A percentile compares a stretch with the other conserved stretches of the same genome.
These are phyloP conservation scores for Riptortus pedestris DNA, from an alignment of 1,140 invertebrate species.

Conservation along the genomic window DNA sequence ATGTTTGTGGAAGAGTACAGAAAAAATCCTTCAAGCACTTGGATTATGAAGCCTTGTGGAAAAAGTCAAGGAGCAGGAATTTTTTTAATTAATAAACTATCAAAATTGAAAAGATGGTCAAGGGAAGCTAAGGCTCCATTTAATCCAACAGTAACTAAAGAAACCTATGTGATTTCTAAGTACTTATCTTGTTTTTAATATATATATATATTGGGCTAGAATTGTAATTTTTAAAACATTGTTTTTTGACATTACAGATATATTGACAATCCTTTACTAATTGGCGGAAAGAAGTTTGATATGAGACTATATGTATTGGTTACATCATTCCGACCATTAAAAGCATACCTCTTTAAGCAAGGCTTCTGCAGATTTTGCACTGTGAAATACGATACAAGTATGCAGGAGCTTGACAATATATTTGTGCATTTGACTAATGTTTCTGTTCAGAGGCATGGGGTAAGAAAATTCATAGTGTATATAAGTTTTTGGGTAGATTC, in stretches of 20 bases:
- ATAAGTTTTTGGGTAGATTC: not conserved
- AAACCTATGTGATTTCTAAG: constrained; percentile 82
- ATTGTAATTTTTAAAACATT: too few species aligned
- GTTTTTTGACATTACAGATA: constrained; percentile 53
- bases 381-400: constrained; percentile 60
- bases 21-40: constrained; percentile 82
- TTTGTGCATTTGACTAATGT: constrained; percentile 82
- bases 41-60: constrained; percentile 96
- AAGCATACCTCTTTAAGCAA: constrained; percentile 60
- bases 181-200: too few species aligned
- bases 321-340: constrained; percentile 73
- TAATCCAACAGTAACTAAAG: constrained; percentile 71
- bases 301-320: constrained; percentile 73
- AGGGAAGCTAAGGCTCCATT: constrained; percentile 68
- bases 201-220: too few species aligned
- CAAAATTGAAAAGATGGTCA: constrained; percentile 80
- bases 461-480: constrained; percentile 37
- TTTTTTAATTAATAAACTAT: constrained; percentile 79
- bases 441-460: constrained; percentile 76
- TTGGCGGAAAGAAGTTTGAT: constrained; percentile 86
- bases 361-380: constrained; percentile 82
- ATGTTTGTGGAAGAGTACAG: constrained; percentile 91
- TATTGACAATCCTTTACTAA: constrained; percentile 71
- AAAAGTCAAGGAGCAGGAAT: constrained; percentile 81
- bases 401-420: constrained; percentile 70